Evolutionary conservation across 2,888 invertebrate species (phyloP), one percentile per base, ranked within the genome.

Genomic region (Apodemia hepburni): DNA sequence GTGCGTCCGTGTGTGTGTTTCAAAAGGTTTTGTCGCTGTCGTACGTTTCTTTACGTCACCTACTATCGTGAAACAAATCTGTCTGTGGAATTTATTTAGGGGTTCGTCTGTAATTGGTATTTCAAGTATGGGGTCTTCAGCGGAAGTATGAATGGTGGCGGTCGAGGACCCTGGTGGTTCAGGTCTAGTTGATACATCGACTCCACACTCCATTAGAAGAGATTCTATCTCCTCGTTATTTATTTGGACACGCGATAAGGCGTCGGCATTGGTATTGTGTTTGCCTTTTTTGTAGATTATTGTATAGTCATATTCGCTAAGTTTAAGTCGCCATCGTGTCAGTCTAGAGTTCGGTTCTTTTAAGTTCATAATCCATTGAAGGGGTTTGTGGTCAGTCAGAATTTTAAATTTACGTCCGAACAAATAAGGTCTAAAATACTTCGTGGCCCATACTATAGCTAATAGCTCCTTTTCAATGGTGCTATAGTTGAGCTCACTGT

Each of bases 21-120:
- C 69, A 61, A 72, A 72, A 1, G 71, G 71, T 59, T 71, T 71
- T 3, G 70, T 67, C 0, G 66, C 29, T 29, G 29, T 29, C 8
- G 71, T 61, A 29, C 63, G 57, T 51, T 33, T 58, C 59, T 71
- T 73, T 1, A 73, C 60, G 49, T 72, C 69, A n/a, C 66, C 66
- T 29, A 68, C 68, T 18, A 64, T 62, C 9, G 58, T 64, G 22
- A 66, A 62, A 49, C 60, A 61, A 15, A 66, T 59, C 49, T 66
- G 68, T 59, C 63, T 62, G n/a, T 62, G 59, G 22, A 68, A 67
- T 61, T 63, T 67, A 57, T 67, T 64, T 15, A 66, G 47, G 17
- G 67, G 63, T 33, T 67, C 66, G 61, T 69, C 66, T 17, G 65
- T 61, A 9, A 66, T 68, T 4, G 65, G 68, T 42, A 66, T 63